Percentiles rank a stretch among this genome's conserved stretches.
These are phyloP conservation scores for Microctonus brassicae DNA, from an alignment of 2,888 invertebrate genomes.

Conservation along the genomic window DNA sequence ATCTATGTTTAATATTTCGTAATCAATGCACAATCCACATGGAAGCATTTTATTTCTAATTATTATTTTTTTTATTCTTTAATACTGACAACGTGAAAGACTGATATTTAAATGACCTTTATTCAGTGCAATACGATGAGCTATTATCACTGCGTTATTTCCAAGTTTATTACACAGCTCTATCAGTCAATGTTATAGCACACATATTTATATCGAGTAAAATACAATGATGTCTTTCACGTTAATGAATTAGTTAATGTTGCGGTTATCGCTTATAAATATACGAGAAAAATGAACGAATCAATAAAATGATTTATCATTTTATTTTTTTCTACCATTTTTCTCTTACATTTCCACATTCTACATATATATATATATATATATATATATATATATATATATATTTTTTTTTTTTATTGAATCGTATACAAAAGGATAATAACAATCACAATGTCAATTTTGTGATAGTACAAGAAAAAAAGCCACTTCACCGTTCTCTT, in stretches of 20 bases:
- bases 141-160: too few species aligned
- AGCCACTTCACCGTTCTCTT: slow-evolving; percentile 10
- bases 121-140: background rate
- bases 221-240: background rate
- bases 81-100: background rate
- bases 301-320: too few species aligned
- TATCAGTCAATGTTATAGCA: too few species aligned
- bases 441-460: background rate
- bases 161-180: too few species aligned
- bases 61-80: slow-evolving; percentile 6
- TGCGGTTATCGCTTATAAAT: background rate
- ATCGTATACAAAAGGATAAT: too few species aligned
- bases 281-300: background rate
- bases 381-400: too few species aligned
- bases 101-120: background rate
- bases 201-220: background rate
- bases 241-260: background rate
- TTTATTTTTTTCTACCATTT: background rate
- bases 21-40: slow-evolving; percentile 30
- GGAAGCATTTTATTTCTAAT: slow-evolving; percentile 19
- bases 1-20: slow-evolving; percentile 22
- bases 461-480: background rate
- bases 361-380: too few species aligned
- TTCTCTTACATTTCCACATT: slow-evolving; percentile 1
- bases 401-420: too few species aligned